Evolutionary conservation across 2,888 invertebrate species (phyloP).

Genomic region (Phrixothrix hirtus): DNA sequence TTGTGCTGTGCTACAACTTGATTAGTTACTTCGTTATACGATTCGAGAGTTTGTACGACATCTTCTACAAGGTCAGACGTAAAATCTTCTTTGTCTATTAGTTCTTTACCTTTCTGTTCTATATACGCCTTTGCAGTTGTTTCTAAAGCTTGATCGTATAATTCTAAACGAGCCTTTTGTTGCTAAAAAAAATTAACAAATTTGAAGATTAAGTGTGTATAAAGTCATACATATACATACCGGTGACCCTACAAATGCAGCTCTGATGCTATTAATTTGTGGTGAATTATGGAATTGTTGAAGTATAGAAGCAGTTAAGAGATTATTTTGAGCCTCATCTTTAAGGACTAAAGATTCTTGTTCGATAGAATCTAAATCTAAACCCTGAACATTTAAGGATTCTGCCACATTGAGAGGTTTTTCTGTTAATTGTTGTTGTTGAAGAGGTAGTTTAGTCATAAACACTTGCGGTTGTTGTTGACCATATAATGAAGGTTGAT

Average conservation of each 20-base stretch:
- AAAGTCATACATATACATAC: conserved; percentile 42
- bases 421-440: conserved; percentile 47
- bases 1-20: conserved; percentile 51
- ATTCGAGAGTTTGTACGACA: conserved; percentile 55
- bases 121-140: conserved; percentile 36
- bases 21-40: conserved; percentile 59
- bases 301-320: conserved; percentile 51
- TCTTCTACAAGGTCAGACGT: conserved; percentile 49
- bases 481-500: conserved; percentile 53
- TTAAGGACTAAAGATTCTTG: conserved; percentile 47
- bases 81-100: conserved; percentile 47
- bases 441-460: conserved; percentile 36
- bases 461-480: conserved; percentile 49
- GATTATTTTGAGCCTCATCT: conserved; percentile 49
- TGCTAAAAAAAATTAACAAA: conserved; percentile 43
- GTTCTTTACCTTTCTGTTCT: conserved; percentile 40
- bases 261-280: conserved; percentile 41
- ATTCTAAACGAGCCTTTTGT: conserved; percentile 49
- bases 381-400: conserved; percentile 46
- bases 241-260: conserved; percentile 50
- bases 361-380: conserved; percentile 48
- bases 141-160: conserved; percentile 46
- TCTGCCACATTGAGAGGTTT: conserved; percentile 43
- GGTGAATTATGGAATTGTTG: conserved; percentile 52
- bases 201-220: conserved; percentile 45